These are phyloP conservation scores for Neelides sp. DNA, from an alignment of 1,140 invertebrate genomes.

Conservation along the genomic window DNA sequence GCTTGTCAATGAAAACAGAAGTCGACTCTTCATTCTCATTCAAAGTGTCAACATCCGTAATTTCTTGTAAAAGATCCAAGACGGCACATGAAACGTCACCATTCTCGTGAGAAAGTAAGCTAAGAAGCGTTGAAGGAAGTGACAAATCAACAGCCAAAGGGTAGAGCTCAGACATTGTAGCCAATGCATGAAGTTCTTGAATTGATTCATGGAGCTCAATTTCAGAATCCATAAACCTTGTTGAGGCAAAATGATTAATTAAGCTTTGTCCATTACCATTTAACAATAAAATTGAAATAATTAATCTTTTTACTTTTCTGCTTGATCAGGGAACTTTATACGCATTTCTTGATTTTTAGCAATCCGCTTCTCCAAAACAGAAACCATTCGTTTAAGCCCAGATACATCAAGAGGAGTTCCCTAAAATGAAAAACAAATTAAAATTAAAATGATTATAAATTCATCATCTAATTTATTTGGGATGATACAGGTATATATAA, in stretches of 20 bases:
- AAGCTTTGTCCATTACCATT: conserved; percentile 5
- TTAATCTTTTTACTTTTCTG: conserved; percentile 58
- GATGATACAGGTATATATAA: too few relatives aligned
- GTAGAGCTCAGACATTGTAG: conserved; percentile 91
- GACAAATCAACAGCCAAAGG: conserved; percentile 77
- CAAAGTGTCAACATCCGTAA: conserved; percentile 90
- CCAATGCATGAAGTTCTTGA: conserved; percentile 84
- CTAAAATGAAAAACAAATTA: conserved; percentile 36
- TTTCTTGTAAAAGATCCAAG: conserved; percentile 71
- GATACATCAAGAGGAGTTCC: conserved; percentile 72
- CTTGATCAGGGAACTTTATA: conserved; percentile 94
- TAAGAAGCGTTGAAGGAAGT: conserved; percentile 76
- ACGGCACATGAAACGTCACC: conserved; percentile 78
- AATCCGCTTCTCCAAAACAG: conserved; percentile 86
- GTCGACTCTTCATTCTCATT: conserved; percentile 78
- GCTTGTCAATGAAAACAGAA: conserved; percentile 57
- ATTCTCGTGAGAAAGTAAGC: conserved; percentile 91
- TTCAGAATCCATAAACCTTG: conserved; percentile 98
- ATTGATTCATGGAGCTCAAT: conserved; percentile 83
- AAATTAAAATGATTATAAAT: conserved; percentile 18
- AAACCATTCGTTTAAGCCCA: conserved; percentile 71
- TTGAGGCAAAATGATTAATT: conserved; percentile 22
- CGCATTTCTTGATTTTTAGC: conserved; percentile 95
- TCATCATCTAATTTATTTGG: neutral
- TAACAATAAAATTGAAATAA: neutral